Conservation (phyloP, 37 sponge, comb jelly and placozoan species). For the Crambe crambe region DNA sequence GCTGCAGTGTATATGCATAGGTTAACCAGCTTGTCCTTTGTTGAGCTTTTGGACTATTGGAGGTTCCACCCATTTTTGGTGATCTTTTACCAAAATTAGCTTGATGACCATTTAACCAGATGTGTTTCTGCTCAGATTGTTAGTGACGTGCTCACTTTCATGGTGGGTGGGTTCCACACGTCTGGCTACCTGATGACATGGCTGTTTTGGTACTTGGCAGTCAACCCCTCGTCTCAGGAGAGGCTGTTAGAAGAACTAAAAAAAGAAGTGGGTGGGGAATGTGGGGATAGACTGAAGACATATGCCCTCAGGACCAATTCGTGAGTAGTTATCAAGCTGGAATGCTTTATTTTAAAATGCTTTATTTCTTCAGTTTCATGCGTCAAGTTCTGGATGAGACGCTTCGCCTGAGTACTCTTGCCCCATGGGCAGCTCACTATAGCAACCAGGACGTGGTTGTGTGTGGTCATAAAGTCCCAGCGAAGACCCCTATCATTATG, state of each 20-base stretch:
- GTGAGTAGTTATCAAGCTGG: neutral
- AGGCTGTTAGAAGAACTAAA: slow-evolving; percentile 6
- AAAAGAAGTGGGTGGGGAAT: slow-evolving; percentile 65
- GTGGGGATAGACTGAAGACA: slow-evolving; percentile 38
- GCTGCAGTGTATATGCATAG: no score
- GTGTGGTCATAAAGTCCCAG: slow-evolving; percentile 70
- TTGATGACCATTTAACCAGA: neutral
- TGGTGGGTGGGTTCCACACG: slow-evolving; percentile 93
- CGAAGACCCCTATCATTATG: slow-evolving; percentile 83
- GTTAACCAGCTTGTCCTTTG: no score
- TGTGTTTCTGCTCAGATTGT: slow-evolving; percentile 22
- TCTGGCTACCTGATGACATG: slow-evolving; percentile 70
- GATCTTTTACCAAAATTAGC: no score
- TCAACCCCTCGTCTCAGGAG: slow-evolving; percentile 42
- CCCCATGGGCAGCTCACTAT: slow-evolving; percentile 83
- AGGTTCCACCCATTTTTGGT: no score
- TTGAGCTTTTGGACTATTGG: no score
- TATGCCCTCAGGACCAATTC: slow-evolving; percentile 37
- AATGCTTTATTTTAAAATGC: neutral
- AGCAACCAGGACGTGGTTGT: slow-evolving; percentile 62
- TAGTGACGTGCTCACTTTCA: slow-evolving; percentile 66
- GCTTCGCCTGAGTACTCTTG: slow-evolving; percentile 77
- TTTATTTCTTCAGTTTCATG: slow-evolving; percentile 39
- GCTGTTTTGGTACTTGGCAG: slow-evolving; percentile 62
- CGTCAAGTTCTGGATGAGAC: slow-evolving; percentile 87